phyloP scores from a whole-genome alignment of 2,888 invertebrate genomes.

The Creontiades dilutus region DNA sequence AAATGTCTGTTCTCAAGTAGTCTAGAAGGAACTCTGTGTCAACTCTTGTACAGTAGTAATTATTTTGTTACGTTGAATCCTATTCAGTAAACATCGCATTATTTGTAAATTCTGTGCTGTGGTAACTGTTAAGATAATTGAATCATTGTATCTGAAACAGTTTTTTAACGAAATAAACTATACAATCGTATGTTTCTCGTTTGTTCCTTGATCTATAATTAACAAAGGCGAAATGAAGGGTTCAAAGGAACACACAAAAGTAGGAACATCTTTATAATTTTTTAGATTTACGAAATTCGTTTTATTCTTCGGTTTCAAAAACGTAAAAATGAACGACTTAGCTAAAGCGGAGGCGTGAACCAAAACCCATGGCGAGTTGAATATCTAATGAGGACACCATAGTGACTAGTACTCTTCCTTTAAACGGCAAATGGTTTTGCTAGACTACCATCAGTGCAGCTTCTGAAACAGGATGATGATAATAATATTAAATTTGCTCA shows the following conservation, averaged over 20 bases:
- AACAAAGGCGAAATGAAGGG: no score
- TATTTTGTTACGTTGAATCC: not conserved
- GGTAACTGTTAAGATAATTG: not conserved
- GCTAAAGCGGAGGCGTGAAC: not conserved
- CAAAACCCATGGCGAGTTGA: not conserved
- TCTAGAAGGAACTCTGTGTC: not conserved
- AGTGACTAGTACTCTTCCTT: constrained; percentile 6
- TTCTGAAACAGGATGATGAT: not conserved
- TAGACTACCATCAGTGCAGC: not conserved
- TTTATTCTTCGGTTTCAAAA: not conserved
- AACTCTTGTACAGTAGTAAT: not conserved
- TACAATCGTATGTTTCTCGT: no score
- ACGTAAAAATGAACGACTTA: not conserved
- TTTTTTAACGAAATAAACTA: no score
- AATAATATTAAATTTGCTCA: no score
- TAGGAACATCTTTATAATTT: not conserved
- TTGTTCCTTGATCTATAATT: no score
- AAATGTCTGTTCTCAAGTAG: not conserved
- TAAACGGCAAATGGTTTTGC: not conserved
- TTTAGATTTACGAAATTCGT: not conserved
- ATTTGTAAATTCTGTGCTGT: not conserved
- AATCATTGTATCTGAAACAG: constrained; percentile 4
- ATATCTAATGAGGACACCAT: constrained; percentile 5
- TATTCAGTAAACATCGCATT: not conserved
- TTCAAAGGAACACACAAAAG: not conserved